These are phyloP conservation scores for Caenorhabditis tropicalis DNA, from an alignment of 1,140 invertebrate species.

Conservation along the genomic window DNA sequence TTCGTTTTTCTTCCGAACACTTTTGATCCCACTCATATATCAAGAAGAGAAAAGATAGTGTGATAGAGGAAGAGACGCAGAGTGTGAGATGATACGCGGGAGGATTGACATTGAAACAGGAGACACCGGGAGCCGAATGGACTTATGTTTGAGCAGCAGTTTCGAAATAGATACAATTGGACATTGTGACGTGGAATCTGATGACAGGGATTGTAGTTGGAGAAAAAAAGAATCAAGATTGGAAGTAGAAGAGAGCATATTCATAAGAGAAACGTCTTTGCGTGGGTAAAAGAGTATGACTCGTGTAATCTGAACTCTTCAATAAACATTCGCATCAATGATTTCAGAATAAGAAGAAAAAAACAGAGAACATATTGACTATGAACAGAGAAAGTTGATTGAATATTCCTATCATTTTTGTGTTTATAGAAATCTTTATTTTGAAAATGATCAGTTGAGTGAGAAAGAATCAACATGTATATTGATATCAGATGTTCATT, in stretches of 20 bases:
- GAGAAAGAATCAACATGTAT: too few relatives aligned
- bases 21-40: slow-evolving; percentile 28
- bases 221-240: background rate
- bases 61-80: background rate
- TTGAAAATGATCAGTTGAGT: too few relatives aligned
- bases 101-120: slow-evolving; percentile 22
- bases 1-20: background rate
- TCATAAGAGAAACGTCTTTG: background rate
- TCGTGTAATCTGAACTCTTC: background rate
- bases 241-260: background rate
- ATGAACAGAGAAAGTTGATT: too few relatives aligned
- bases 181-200: slow-evolving; percentile 30
- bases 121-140: background rate
- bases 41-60: background rate
- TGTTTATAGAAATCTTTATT: too few relatives aligned
- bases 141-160: slow-evolving; percentile 34
- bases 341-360: too few relatives aligned
- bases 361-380: too few relatives aligned
- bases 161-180: background rate
- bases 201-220: background rate
- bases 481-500: too few relatives aligned
- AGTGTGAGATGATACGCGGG: slow-evolving; percentile 15
- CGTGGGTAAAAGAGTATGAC: background rate
- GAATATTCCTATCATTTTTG: too few relatives aligned
- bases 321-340: background rate